These are phyloP conservation scores for Upupa epops DNA, from an alignment of 2,113 vertebrate genomes.

Conservation along the genomic window DNA sequence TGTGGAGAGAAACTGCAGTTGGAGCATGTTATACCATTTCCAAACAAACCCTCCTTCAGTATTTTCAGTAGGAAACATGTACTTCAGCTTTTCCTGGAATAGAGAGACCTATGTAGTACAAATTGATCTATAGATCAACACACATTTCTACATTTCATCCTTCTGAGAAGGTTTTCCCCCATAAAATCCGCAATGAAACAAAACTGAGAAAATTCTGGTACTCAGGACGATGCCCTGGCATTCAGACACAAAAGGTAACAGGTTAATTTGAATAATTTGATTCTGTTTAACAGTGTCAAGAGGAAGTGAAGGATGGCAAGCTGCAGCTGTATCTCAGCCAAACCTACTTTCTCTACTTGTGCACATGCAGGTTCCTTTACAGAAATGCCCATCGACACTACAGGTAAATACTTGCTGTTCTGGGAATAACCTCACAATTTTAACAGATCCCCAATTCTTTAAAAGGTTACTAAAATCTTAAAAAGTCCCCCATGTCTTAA, in stretches of 20 bases:
- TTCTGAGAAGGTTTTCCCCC: not conserved
- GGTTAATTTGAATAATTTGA: too few species aligned
- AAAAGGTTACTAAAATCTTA: too few species aligned
- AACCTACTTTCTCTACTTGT: not conserved
- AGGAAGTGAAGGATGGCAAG: not conserved
- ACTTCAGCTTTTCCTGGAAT: not conserved
- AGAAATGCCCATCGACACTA: not conserved
- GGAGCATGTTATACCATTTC: fast-evolving
- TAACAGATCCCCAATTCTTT: not conserved
- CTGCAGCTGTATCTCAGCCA: not conserved
- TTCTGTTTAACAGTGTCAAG: not conserved
- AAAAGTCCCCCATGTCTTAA: too few species aligned
- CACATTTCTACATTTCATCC: not conserved
- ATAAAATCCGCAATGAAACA: not conserved
- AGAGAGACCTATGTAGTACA: not conserved
- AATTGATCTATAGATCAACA: not conserved
- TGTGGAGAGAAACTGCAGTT: not conserved
- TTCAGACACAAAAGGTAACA: not conserved
- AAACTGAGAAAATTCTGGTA: not conserved
- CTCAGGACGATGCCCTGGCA: fast-evolving
- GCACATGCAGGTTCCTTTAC: not conserved
- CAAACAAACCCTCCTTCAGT: not conserved
- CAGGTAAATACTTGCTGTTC: not conserved
- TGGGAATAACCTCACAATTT: not conserved
- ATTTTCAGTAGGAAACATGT: not conserved